Evolutionary conservation across 2,797 vertebrate genomes (phyloP), one percentile per base, ranked within the genome.

Genomic region (Furcifer pardalis): DNA sequence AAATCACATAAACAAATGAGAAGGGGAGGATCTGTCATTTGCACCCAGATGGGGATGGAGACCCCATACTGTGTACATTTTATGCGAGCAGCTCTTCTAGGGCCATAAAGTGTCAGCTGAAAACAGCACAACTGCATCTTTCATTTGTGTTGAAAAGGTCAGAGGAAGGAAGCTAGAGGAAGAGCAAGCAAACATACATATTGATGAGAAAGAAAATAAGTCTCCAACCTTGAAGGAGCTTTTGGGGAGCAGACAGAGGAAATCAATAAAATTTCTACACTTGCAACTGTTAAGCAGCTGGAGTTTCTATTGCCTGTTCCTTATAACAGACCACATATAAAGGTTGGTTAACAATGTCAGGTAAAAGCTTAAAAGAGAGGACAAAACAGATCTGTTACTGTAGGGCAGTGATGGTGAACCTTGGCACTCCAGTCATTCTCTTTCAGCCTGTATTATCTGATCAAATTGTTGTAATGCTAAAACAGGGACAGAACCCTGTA

Each of bases 121-220:
- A 81, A 56, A 63, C 19, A 30, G 56, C 32, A 30, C 42, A 82
- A 66, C 32, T 65, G 60, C 32, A 73, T 63, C 30, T n/a, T 73
- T 59, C 62, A 69, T 65, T 82, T 79, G 68, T 52, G 23, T 44
- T 65, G 78, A 84, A 86, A 81, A 88, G 79, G 56, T 74, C 74
- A 84, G 63, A 88, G 19, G 19, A 77, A 10, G 74, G 44, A 72
- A 81, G 40, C 25, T 21, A 44, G 17, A 77, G 66, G 42, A 89
- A 73, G 60, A 74, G 52, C 32, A 78, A 75, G 30, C 62, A 79
- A 72, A 68, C 32, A 32, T 72, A 86, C 72, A 77, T 44, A 42
- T 72, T 46, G 85, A 81, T 63, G 79, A 88, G 66, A 75, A 73
- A 83, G 76, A n/a, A 77, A 77, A 84, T 35, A 81, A 52, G 27